phyloP scores from a whole-genome alignment of 2,113 vertebrate genomes.

The Numida meleagris region DNA sequence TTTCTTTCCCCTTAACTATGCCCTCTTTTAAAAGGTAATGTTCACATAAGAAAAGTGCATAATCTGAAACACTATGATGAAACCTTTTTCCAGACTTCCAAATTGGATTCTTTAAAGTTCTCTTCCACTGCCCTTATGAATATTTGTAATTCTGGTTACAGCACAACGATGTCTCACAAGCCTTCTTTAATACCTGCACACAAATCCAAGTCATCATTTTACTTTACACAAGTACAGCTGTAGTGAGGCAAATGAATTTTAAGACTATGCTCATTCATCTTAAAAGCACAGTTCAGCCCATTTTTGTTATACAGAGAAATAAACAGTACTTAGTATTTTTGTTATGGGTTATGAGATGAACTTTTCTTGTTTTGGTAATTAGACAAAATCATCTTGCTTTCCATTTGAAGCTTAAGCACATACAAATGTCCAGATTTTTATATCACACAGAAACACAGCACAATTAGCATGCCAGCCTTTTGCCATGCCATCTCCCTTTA shows the following conservation, averaged over 20 bases:
- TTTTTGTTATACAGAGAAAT: neutral
- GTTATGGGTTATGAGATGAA: neutral
- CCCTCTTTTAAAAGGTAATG: neutral
- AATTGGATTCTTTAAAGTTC: neutral
- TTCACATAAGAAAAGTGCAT: neutral
- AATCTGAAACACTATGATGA: neutral
- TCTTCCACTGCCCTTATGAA: neutral
- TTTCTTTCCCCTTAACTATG: neutral
- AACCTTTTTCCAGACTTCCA: neutral
- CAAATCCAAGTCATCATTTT: slow-evolving; percentile 1
- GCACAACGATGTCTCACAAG: neutral
- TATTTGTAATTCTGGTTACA: neutral
- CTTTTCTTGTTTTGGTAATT: neutral
- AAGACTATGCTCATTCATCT: neutral
- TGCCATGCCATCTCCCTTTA: neutral
- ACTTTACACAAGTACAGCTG: neutral
- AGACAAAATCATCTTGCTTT: slow-evolving; percentile 14
- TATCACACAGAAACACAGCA: neutral
- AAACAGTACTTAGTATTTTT: slow-evolving; percentile 10
- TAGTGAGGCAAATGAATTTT: neutral
- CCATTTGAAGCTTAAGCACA: neutral
- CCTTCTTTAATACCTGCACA: neutral
- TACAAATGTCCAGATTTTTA: neutral
- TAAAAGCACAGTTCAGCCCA: neutral
- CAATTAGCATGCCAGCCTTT: neutral